Conservation (phyloP, 2,797 vertebrate genomes). For the Okamejei kenojei region DNA sequence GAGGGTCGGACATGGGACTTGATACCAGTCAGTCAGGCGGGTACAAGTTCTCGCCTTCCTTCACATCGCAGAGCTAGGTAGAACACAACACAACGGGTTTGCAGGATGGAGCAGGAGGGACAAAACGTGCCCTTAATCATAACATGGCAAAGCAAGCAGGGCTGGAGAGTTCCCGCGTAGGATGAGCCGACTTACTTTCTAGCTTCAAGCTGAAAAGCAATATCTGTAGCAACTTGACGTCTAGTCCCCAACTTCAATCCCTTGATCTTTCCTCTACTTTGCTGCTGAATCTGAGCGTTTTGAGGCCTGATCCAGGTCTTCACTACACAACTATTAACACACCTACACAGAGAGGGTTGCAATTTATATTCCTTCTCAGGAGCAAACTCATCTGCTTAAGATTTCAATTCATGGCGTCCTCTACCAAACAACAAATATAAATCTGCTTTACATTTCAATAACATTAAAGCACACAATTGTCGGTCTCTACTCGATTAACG, state of each 20-base stretch:
- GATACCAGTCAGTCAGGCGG: background rate
- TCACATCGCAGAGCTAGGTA: background rate
- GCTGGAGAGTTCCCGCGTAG: background rate
- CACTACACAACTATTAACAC: background rate
- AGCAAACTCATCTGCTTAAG: background rate
- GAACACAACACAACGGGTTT: background rate
- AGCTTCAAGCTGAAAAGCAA: constrained; percentile 20
- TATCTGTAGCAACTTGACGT: background rate
- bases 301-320: background rate
- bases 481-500: background rate
- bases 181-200: constrained; percentile 12
- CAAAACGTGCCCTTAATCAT: background rate
- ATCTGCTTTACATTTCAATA: background rate
- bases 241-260: constrained; percentile 19
- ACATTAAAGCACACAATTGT: background rate
- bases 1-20: background rate
- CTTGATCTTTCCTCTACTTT: constrained; percentile 7
- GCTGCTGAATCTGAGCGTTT: background rate
- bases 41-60: no score
- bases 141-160: background rate
- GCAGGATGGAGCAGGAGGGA: background rate
- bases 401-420: background rate
- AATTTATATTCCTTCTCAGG: constrained; percentile 10
- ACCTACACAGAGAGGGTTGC: constrained; percentile 7
- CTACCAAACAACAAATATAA: background rate